Base-by-base conservation (phyloP, 2,113 vertebrate species). In the Pygoscelis adeliae region DNA sequence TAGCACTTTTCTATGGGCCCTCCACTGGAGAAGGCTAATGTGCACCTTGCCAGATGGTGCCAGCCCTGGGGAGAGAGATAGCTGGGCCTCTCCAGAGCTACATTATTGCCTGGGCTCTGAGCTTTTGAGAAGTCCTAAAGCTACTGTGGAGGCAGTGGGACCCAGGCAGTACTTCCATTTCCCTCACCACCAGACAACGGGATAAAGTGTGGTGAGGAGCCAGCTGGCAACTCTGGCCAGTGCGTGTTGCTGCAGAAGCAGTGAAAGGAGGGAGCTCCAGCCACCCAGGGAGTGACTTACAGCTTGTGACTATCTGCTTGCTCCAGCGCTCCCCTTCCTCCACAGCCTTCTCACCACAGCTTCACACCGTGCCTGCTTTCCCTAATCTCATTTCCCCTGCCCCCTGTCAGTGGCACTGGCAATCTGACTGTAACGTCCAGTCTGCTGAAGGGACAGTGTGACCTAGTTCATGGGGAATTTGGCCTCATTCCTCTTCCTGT, bases 401-500 rank as follows among this genome's bases (percentile, higher is more conserved):
- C 22, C 27, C 23, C 72, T 30, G 15, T 32, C 85, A 88, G n/a
- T 34, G 61, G 40, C 49, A 76, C 22, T 82, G 69, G n/a, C 87
- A 92, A 27, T 11, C 40, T 61, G 40, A 79, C 46, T 72, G 58
- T 44, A 80, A 27, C 6, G 6, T 53, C 58, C 47, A 69, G 19
- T 29, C 30, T 61, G 30, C 58, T 0, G 1, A 96, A 92, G 46
- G 94, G 88, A 97, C 93, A 97, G 53, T 0, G 0, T 96, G 95
- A 96, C 94, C 96, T 89, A 97, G 34, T 96, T 97, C 0, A 0
- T 86, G 53, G 58, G 50, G 79, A 96, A 73, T 93, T 96, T 97
- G 95, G 94, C 94, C 76, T 72, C 62, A 65, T 92, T 97, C 66
- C 94, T 91, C 73, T 95, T 95, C 84, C 84, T 96, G 79, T 95